Base-by-base conservation (phyloP, 2,797 vertebrate species). In the Centroberyx gerrardi region DNA sequence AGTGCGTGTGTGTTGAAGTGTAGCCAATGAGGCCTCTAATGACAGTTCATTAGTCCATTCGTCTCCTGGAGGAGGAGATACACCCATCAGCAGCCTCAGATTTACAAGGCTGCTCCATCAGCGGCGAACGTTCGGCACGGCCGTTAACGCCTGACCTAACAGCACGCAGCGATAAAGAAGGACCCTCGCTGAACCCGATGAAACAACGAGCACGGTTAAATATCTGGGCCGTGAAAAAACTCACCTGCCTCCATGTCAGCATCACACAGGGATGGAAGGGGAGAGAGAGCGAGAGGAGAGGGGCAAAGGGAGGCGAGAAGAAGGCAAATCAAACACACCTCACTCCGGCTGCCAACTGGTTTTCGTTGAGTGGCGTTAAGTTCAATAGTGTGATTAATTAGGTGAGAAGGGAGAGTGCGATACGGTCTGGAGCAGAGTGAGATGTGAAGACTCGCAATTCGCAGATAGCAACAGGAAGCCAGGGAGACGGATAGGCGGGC, bases 331-430 rank as follows among this genome's bases (percentile, higher is more conserved):
- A 48, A 69, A 29, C 48, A 13, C 46, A 54, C 63, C 60, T 58
- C 76, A 4, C 58, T 61, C 60, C 22, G 51, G 0, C 61, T 74
- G 77, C 81, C 76, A 66, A 78, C 65, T 58, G 80, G 3, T 74
- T 62, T 83, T 74, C 55, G 66, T 74, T 82, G 80, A 86, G 72
- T 77, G 82, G 67, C 89, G 46, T 76, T 77, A 79, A 82, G 86
- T 90, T 79, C 81, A 78, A 87, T 87, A 70, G 71, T 8, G 55
- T 90, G 88, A 93, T 90, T 91, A 91, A 92, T 91, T 88, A 90
- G 84, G 84, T 87, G 90, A 85, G 80, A 83, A 84, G 74, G 56
- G 62, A 82, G 71, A 74, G 80, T 64, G 86, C 17, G 89, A 90
- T 87, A 65, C 17, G 28, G 81, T 80, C 74, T 48, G 71, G 66